Evolutionary conservation across 2,888 invertebrate species (phyloP).

Genomic region (Axea sp.): DNA sequence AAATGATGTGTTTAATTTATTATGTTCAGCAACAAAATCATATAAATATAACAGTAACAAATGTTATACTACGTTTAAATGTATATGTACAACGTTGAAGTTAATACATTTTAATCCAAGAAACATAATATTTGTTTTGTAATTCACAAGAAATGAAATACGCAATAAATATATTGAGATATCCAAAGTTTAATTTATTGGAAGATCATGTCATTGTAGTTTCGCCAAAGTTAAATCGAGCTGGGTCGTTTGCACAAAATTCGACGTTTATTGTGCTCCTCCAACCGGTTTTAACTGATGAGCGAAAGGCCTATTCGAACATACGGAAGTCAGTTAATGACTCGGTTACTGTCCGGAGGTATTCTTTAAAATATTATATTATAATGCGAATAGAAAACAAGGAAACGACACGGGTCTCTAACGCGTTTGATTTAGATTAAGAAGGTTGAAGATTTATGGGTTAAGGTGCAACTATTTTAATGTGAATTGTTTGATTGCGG

Average conservation of each 20-base stretch:
- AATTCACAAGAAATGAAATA: no score
- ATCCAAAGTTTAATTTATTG: conserved; percentile 8
- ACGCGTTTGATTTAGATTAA: conserved; percentile 22
- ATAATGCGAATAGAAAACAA: neutral
- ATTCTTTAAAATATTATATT: conserved; percentile 15
- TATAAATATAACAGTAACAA: no score
- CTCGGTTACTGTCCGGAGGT: conserved; percentile 27
- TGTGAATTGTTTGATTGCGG: neutral
- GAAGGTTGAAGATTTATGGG: neutral
- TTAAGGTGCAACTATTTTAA: no score
- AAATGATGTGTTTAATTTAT: no score
- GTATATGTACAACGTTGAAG: no score
- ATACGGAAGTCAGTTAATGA: conserved; percentile 41
- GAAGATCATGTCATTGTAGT: conserved; percentile 14
- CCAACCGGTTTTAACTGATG: conserved; percentile 41
- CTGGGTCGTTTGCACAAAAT: conserved; percentile 23
- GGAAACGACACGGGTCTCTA: neutral
- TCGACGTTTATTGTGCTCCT: conserved; percentile 30
- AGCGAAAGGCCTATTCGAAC: conserved; percentile 33
- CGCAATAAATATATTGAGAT: no score
- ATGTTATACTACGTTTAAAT: no score
- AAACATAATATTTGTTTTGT: no score
- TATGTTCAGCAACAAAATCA: no score
- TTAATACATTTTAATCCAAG: no score
- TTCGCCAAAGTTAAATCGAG: conserved; percentile 23